A percentile compares a stretch with the other conserved stretches of the same genome.
Conservation (phyloP, 2,113 vertebrate genomes). For the Poicephalus gulielmi region DNA sequence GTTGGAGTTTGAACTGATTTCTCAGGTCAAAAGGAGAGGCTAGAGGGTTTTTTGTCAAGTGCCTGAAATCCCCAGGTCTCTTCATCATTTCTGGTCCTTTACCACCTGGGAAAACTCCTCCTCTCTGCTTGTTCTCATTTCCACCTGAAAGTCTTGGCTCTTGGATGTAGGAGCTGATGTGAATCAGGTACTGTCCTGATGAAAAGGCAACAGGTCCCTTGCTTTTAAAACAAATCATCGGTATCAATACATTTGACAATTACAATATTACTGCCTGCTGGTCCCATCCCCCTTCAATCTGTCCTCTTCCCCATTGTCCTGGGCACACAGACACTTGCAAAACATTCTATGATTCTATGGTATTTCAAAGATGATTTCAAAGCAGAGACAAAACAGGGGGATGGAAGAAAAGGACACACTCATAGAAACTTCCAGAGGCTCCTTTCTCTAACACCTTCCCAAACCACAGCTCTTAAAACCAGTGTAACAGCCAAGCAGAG, state of each 20-base stretch:
- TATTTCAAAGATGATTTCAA: neutral
- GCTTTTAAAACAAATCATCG: neutral
- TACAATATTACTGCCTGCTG: neutral
- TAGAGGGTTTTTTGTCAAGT: neutral
- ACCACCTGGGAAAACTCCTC: neutral
- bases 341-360: neutral
- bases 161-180: neutral
- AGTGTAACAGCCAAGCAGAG: neutral
- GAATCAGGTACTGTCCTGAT: neutral
- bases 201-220: neutral
- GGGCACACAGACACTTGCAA: neutral
- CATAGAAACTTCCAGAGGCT: neutral
- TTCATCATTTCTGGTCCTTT: neutral
- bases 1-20: neutral
- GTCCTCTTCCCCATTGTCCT: neutral
- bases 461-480: neutral
- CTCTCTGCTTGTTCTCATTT: neutral
- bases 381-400: neutral
- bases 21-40: neutral
- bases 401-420: neutral
- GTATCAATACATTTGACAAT: neutral
- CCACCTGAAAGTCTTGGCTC: neutral
- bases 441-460: neutral
- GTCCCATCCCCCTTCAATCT: neutral
- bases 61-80: neutral